Evolutionary conservation across 2,113 vertebrate genomes (phyloP).

Genomic region (Heterochromis multidens): DNA sequence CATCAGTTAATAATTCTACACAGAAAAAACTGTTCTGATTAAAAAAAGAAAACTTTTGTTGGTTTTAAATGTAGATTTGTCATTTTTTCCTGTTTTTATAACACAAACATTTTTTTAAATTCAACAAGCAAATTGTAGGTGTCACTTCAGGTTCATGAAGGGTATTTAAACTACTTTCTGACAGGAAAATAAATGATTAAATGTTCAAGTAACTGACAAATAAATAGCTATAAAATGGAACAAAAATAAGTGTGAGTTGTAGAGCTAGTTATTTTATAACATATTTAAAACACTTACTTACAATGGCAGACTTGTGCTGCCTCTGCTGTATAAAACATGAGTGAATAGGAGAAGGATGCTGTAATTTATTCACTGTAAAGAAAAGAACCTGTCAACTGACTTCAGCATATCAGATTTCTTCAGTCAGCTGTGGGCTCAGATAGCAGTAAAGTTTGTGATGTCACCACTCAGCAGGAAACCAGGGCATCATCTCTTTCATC

Average conservation of each 20-base stretch:
- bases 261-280: not conserved
- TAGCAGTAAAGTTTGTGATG: slow-evolving; percentile 22
- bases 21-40: not conserved
- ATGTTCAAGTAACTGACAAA: not conserved
- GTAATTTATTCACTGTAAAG: not conserved
- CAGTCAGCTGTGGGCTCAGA: not conserved
- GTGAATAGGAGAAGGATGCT: not conserved
- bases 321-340: not conserved
- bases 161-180: not conserved
- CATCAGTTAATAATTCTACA: not conserved
- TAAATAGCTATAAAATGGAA: not conserved
- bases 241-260: not conserved
- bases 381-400: not conserved
- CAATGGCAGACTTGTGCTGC: not conserved
- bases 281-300: not conserved
- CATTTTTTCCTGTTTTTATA: not conserved
- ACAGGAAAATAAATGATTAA: not conserved
- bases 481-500: not conserved
- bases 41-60: not conserved
- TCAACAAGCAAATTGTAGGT: not conserved
- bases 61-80: not conserved
- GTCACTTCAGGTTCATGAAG: not conserved
- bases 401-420: not conserved
- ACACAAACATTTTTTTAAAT: not conserved
- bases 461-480: slow-evolving; percentile 13